Base-by-base conservation (phyloP, 2,888 invertebrate genomes). In the Fragum whitleyi region DNA sequence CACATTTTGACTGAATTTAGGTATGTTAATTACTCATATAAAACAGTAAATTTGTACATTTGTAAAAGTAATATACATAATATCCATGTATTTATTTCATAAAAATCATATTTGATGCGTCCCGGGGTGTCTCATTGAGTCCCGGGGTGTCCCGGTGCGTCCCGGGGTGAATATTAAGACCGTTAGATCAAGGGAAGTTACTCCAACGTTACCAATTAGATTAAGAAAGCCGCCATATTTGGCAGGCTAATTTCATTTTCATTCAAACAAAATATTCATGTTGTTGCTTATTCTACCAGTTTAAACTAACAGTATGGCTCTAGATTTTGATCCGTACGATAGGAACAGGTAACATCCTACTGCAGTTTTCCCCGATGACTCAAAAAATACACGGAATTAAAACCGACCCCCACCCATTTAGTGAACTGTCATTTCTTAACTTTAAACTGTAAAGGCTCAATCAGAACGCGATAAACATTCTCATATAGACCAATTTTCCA, bases 241-340 rank as follows among this genome's bases (percentile, higher is more conserved):
- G 77, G 77, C 71, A 74, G 73, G 32, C 65, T 65, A 65, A 39
- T 57, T 57, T 57, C 26, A 57, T 57, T 57, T 57, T 57, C 11
- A 23, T 11, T 36, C 3, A 26, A 19, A 47, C 5, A 9, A 47
- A 47, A 19, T 19, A 19, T 61, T 32, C 14, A 29, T 32, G 16
- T 61, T 61, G 0, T 19, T 47, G 7, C 2, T 3, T 9, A n/a
- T 47, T 47, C 14, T 14, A 9, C 47, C 5, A 3, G 16, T 14
- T n/a, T 47, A 5, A 42, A 23, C 42, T 9, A 65, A 42, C 21
- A 77, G 47, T 36, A 81, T 81, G 81, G 81, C 77, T 77, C 55
- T 70, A 74, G 77, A 77, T 53, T 81, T 81, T 72, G 81, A 81
- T 55, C 81, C 81, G 42, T 74, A 75, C 36, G 77, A 81, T 29